Conservation (phyloP, 2,113 vertebrate genomes). For the Callionymus lyra region DNA sequence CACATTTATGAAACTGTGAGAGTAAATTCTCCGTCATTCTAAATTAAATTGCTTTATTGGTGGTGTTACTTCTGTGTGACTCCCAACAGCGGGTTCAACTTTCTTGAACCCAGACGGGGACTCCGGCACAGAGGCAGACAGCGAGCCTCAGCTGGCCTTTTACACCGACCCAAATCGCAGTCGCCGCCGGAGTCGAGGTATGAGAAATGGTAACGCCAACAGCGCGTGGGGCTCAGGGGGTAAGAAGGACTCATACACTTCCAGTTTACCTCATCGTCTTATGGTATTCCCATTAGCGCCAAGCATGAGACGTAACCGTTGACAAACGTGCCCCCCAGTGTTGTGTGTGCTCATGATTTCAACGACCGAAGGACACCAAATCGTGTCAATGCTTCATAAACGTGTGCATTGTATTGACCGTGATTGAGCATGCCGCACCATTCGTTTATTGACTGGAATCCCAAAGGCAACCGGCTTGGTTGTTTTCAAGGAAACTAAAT, state of each 20-base stretch:
- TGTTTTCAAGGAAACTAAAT: conserved; percentile 33
- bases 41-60: neutral
- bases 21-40: no score
- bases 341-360: conserved; percentile 31
- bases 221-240: conserved; percentile 74
- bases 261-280: conserved; percentile 31
- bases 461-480: conserved; percentile 30
- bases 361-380: conserved; percentile 4
- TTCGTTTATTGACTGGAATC: conserved; percentile 23
- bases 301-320: conserved; percentile 49
- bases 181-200: conserved; percentile 89
- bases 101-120: conserved; percentile 97
- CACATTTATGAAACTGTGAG: no score
- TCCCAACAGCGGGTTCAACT: conserved; percentile 81
- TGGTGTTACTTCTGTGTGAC: conserved; percentile 49
- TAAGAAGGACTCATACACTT: conserved; percentile 62
- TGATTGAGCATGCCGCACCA: conserved; percentile 45
- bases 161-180: conserved; percentile 95
- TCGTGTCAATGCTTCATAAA: conserved; percentile 4
- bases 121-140: conserved; percentile 91
- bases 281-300: conserved; percentile 29
- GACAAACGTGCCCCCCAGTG: conserved; percentile 20
- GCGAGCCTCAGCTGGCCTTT: conserved; percentile 95
- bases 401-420: conserved; percentile 1
- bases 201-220: conserved; percentile 70